Base-by-base conservation (phyloP, 2,888 invertebrate genomes). In the Aleiodes alternator region DNA sequence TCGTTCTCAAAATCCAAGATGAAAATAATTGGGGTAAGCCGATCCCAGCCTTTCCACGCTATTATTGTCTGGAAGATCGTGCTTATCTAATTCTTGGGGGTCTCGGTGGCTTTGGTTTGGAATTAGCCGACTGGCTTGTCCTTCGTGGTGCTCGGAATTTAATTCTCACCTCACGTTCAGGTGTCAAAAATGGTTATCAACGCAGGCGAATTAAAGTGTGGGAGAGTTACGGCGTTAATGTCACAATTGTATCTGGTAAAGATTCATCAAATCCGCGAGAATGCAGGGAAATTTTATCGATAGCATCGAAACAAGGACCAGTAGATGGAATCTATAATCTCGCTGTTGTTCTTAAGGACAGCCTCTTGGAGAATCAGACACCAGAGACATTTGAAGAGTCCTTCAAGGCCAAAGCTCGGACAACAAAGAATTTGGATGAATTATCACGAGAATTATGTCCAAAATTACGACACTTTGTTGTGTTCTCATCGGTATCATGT, bases 31-130 rank as follows among this genome's bases (percentile, higher is more conserved):
- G 82, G 0, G 3, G 81, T 0, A 70, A 80, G 0, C 79, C 82
- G 0, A 86, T 91, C 4, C 79, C 84, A 12, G 92, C 92, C 4
- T 79, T 92, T 1, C 90, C 92, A 14, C 89, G 91, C 38, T 91
- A 91, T 73, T 82, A 90, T 55, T 93, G 93, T 79, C 82, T 88
- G n/a, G 87, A 89, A 23, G 86, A 91, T 81, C 83, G 90, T 84
- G 77, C 91, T 9, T 92, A 95, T 90, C 84, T 95, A 0, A 92
- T 95, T 4, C 91, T 94, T 0, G 95, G 96, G 9, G 97, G 98
- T 59, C 91, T 98, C 0, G 98, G 98, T 57, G 98, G 98, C 0
- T 96, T 98, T 85, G 98, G 98, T 5, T 90, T 98, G 66, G 98
- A 98, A 88, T 89, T 98, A 69, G 94, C 94, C 0, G 95, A 96